phyloP scores from a whole-genome alignment of 2,888 invertebrate genomes.

The Theristus sp. region DNA sequence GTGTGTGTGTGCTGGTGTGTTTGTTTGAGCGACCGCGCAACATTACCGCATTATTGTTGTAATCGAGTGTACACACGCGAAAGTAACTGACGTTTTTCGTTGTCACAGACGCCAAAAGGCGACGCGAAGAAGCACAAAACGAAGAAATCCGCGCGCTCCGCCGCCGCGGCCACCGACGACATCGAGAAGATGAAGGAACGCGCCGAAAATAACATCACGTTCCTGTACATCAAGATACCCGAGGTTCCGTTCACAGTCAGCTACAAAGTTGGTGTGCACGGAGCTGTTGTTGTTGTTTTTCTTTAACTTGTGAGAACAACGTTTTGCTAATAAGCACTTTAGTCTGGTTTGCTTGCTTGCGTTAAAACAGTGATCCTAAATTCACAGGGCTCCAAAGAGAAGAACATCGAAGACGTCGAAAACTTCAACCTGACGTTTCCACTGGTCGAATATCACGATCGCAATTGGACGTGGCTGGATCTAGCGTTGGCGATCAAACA shows the following conservation, averaged over 20 bases:
- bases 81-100: no score
- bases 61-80: no score
- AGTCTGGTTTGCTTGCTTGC: no score
- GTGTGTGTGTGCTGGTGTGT: no score
- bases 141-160: background rate
- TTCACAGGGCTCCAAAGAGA: slow-evolving; percentile 71
- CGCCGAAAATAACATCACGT: slow-evolving; percentile 92
- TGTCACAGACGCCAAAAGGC: no score
- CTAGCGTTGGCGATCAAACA: slow-evolving; percentile 81
- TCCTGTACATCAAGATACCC: slow-evolving; percentile 91
- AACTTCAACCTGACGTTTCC: slow-evolving; percentile 83
- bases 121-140: no score
- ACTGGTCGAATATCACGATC: slow-evolving; percentile 91
- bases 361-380: no score
- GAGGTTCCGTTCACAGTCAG: slow-evolving; percentile 70
- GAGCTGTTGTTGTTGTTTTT: no score
- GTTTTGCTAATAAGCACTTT: no score
- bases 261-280: slow-evolving; percentile 34
- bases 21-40: no score
- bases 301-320: no score
- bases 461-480: slow-evolving; percentile 99
- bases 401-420: slow-evolving; percentile 84
- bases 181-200: slow-evolving; percentile 96
- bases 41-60: no score
- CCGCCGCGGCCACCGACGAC: slow-evolving; percentile 46